phyloP scores from a whole-genome alignment of 1,140 invertebrate genomes.

The Semibalanus balanoides region DNA sequence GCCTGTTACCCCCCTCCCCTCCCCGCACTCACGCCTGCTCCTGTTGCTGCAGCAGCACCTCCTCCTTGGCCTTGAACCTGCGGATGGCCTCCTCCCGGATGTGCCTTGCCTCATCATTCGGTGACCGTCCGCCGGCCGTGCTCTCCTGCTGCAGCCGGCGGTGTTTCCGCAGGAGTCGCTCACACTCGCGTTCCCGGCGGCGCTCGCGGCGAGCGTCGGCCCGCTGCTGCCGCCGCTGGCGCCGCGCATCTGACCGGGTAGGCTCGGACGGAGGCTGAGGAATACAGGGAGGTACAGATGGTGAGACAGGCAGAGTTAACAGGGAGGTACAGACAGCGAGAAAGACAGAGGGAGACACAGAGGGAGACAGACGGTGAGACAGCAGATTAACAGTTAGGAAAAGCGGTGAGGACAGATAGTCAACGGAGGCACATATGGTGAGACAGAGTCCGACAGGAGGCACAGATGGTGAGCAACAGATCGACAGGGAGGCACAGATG shows the following conservation, averaged over 20 bases:
- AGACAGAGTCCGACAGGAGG: too few relatives aligned
- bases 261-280: conserved; percentile 11
- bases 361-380: too few relatives aligned
- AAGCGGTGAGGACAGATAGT: too few relatives aligned
- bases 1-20: conserved; percentile 4
- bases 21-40: conserved; percentile 9
- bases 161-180: not conserved
- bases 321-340: not conserved
- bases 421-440: too few relatives aligned
- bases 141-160: not conserved
- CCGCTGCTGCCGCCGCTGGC: not conserved
- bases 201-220: not conserved
- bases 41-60: conserved; percentile 29
- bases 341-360: too few relatives aligned
- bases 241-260: conserved; percentile 9
- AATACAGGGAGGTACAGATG: not conserved
- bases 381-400: too few relatives aligned
- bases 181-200: not conserved
- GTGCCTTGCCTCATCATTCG: not conserved
- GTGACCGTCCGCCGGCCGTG: too few relatives aligned
- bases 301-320: not conserved
- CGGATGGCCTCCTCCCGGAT: not conserved
- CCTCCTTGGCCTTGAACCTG: conserved; percentile 21
- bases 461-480: too few relatives aligned
- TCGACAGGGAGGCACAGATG: too few relatives aligned